Percentiles rank a stretch among this genome's conserved stretches.
Evolutionary conservation across 2,797 vertebrate genomes (phyloP).

Genomic region (Enteromius paludinosus): DNA sequence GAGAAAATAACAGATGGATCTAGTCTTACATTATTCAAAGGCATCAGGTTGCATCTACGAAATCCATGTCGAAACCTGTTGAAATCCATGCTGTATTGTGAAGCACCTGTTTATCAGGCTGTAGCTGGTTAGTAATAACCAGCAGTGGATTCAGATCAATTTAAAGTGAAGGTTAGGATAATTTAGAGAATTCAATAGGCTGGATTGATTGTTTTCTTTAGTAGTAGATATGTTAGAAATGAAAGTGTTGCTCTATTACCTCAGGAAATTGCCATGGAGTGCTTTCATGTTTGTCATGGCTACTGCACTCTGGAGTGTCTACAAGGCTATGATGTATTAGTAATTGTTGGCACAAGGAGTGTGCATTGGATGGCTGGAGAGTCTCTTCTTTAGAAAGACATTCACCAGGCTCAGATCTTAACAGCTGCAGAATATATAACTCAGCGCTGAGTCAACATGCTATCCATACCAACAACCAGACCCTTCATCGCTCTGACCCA

Average conservation of each 20-base stretch:
- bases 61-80: neutral
- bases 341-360: conserved; percentile 47
- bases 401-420: conserved; percentile 22
- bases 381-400: conserved; percentile 43
- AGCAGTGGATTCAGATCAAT: neutral
- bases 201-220: neutral
- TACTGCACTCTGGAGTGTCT: conserved; percentile 35
- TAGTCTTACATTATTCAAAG: neutral
- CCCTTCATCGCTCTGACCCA: neutral
- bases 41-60: neutral
- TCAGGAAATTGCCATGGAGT: conserved; percentile 25
- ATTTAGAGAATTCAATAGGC: neutral
- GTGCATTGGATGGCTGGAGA: conserved; percentile 20
- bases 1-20: conserved; percentile 14
- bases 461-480: conserved; percentile 23
- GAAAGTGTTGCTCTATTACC: conserved; percentile 8
- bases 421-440: conserved; percentile 34
- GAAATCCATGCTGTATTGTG: neutral
- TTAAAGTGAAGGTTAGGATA: neutral
- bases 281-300: conserved; percentile 42
- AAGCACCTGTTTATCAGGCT: neutral
- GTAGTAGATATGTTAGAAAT: neutral
- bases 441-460: conserved; percentile 32
- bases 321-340: conserved; percentile 45
- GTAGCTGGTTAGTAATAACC: neutral